A percentile compares a stretch with the other conserved stretches of the same genome.
phyloP scores from a whole-genome alignment of 2,888 invertebrate species.

The Augiades crinisus region DNA sequence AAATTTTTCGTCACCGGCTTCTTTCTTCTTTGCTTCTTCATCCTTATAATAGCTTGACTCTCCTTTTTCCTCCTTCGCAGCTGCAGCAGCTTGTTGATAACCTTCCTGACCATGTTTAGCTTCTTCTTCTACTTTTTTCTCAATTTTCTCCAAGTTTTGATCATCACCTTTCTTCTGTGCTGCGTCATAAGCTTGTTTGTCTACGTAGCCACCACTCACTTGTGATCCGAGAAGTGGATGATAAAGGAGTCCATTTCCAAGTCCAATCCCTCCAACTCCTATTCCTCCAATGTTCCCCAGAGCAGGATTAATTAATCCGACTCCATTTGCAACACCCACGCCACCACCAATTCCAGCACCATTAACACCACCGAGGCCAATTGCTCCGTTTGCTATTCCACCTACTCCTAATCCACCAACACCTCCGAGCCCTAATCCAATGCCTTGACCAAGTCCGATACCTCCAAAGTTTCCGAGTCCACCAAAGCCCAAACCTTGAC shows the following conservation, averaged over 20 bases:
- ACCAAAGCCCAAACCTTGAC: constrained; percentile 41
- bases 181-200: constrained; percentile 79
- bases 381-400: constrained; percentile 41
- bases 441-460: constrained; percentile 40
- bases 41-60: constrained; percentile 77
- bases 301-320: constrained; percentile 52
- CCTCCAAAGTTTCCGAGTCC: constrained; percentile 43
- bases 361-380: constrained; percentile 43
- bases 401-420: constrained; percentile 44
- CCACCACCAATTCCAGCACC: constrained; percentile 50
- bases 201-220: constrained; percentile 69
- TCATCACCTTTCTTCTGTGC: constrained; percentile 81
- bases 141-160: constrained; percentile 76
- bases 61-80: constrained; percentile 78
- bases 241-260: constrained; percentile 57
- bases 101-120: constrained; percentile 81
- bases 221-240: constrained; percentile 65
- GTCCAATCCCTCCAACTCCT: constrained; percentile 46
- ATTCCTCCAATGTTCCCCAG: constrained; percentile 52
- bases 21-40: constrained; percentile 81
- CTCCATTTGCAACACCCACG: constrained; percentile 45
- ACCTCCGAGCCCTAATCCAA: constrained; percentile 39
- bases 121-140: constrained; percentile 79
- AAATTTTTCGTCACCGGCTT: constrained; percentile 80
- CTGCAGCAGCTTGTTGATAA: constrained; percentile 76